phyloP scores from a whole-genome alignment of 1,140 invertebrate genomes.

The Ooceraea biroi region DNA sequence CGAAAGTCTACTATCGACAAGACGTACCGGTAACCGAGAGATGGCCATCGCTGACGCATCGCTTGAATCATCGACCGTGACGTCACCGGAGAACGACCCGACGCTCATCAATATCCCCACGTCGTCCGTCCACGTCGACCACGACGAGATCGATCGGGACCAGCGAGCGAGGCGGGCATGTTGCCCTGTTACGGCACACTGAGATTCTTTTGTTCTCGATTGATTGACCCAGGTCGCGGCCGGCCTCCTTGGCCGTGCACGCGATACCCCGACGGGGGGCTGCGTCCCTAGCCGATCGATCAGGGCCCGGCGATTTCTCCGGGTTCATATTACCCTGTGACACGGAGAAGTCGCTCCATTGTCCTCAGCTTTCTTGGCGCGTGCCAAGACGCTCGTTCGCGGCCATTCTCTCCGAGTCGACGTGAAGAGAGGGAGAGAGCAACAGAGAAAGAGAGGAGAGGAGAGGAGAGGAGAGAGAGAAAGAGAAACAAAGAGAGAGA shows the following conservation, averaged over 20 bases:
- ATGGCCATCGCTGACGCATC: conserved; percentile 12
- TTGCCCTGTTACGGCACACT: conserved; percentile 83
- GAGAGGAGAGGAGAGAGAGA: background rate
- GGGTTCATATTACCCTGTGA: conserved; percentile 85
- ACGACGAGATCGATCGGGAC: conserved; percentile 62
- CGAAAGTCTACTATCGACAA: background rate
- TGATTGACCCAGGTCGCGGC: conserved; percentile 70
- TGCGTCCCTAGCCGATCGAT: conserved; percentile 57
- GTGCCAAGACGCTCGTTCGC: conserved; percentile 77
- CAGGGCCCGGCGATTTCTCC: conserved; percentile 76
- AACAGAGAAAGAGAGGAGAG: background rate
- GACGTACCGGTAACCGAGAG: background rate
- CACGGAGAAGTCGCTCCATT: conserved; percentile 85
- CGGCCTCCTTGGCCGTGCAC: conserved; percentile 42
- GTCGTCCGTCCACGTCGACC: conserved; percentile 27
- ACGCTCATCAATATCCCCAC: conserved; percentile 34
- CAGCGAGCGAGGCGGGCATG: conserved; percentile 62
- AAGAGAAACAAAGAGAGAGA: background rate
- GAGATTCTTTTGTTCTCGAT: conserved; percentile 85
- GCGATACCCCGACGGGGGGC: conserved; percentile 52
- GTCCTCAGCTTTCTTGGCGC: conserved; percentile 84
- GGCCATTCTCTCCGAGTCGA: background rate
- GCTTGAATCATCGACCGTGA: conserved; percentile 44
- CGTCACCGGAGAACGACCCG: conserved; percentile 34
- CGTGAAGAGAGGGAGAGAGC: background rate